Base-by-base conservation (phyloP, 2,797 vertebrate genomes). In the Etheostoma perlongum region DNA sequence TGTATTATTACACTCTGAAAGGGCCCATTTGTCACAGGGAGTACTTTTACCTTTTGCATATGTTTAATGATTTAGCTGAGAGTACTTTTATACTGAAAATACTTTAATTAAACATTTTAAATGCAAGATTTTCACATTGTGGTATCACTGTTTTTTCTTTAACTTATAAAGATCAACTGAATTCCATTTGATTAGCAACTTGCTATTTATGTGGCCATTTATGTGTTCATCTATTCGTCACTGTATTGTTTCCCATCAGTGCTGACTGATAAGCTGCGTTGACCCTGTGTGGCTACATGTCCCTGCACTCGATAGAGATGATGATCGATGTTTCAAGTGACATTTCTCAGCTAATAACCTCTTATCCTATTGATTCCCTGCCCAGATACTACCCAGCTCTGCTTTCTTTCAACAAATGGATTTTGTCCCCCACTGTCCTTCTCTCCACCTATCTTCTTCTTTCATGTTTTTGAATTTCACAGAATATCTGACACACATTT, bases 321-420 rank as follows among this genome's bases (percentile, higher is more conserved):
- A 91, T 92, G 91, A 93, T 91, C 85, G 63, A 94, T 93, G 92
- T 88, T 92, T 91, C 89, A 86, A 90, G 91, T 90, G 92, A 89
- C 91, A 91, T 94, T 93, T 92, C 89, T 86, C 85, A 90, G 88
- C 91, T 92, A 93, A 93, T 93, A 93, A 92, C 90, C 92, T 94
- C 90, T 92, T 93, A 91, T 92, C 87, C 90, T 86, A 92, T 94
- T 87, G 91, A 93, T 93, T 89, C 83, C n/a, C 85, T 84, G 82
- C 82, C 84, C 71, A 88, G 85, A 88, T 92, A 86, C 81, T 92
- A 86, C 81, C 75, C 85, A 73, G 78, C 85, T 86, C 80, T 86
- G 77, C 82, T 86, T 85, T 84, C 79, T 89, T 90, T 86, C 85
- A 81, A 84, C 83, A 90, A 91, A 94, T 91, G 55, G 86, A 91